Percentiles rank a stretch among this genome's conserved stretches.
These are phyloP conservation scores for Rhinatrema bivittatum DNA, from an alignment of 2,797 vertebrate genomes.

Conservation along the genomic window DNA sequence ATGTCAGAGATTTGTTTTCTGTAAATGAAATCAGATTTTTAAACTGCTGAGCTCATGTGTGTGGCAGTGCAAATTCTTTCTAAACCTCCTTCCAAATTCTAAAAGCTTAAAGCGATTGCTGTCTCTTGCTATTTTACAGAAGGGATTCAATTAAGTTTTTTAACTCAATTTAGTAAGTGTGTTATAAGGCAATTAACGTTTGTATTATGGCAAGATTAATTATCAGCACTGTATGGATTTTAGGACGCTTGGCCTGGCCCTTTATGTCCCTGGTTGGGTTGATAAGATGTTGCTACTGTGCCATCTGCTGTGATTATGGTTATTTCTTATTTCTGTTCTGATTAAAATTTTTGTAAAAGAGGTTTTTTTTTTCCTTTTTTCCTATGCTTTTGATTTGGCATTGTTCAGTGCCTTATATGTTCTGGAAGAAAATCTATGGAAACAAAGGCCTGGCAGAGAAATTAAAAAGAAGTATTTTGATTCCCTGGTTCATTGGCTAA, in stretches of 20 bases:
- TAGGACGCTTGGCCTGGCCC: not conserved
- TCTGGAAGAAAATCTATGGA: no score
- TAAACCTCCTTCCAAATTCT: slow-evolving; percentile 30
- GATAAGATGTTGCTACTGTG: not conserved
- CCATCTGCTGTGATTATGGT: not conserved
- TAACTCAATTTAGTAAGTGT: slow-evolving; percentile 20
- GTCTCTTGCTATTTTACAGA: slow-evolving; percentile 30
- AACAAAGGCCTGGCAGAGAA: no score
- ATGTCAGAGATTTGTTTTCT: slow-evolving; percentile 18
- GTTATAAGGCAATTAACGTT: slow-evolving; percentile 11
- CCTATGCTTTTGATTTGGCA: no score
- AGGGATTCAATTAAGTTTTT: slow-evolving; percentile 33
- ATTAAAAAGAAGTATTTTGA: no score
- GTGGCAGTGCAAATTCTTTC: slow-evolving; percentile 16
- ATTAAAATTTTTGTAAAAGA: no score
- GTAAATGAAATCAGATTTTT: slow-evolving; percentile 21
- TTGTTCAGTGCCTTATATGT: no score
- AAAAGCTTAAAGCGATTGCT: slow-evolving; percentile 34
- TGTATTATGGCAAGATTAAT: slow-evolving; percentile 25
- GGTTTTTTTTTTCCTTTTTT: no score
- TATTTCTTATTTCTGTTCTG: no score
- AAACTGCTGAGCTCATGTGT: slow-evolving; percentile 17
- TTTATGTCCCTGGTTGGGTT: not conserved
- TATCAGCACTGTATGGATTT: slow-evolving; percentile 3
- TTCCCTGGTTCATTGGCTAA: no score